Percentiles rank a stretch among this genome's conserved stretches.
Evolutionary conservation across 2,888 invertebrate genomes (phyloP).

Genomic region (Leptinotarsa rubiginosa): DNA sequence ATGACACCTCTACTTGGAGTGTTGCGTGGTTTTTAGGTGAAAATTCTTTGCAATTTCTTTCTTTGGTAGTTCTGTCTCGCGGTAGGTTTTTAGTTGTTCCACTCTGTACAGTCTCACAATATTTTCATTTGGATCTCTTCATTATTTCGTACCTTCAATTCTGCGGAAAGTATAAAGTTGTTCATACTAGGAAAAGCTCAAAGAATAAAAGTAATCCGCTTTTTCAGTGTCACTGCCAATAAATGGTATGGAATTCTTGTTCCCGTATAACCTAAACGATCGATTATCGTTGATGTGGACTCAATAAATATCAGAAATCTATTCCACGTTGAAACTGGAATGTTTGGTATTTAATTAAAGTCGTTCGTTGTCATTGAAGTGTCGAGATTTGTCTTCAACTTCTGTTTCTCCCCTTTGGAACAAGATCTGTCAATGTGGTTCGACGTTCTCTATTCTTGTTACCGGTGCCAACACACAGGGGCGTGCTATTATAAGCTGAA

Average conservation of each 20-base stretch:
- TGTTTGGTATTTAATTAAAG: constrained; percentile 63
- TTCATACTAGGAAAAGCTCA: neutral
- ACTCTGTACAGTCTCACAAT: no score
- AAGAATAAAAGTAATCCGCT: constrained; percentile 21
- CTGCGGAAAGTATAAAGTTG: neutral
- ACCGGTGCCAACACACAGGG: constrained; percentile 14
- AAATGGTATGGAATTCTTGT: constrained; percentile 33
- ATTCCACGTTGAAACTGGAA: constrained; percentile 55
- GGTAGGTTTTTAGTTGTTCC: no score
- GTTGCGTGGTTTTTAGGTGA: no score
- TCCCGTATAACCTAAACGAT: constrained; percentile 33
- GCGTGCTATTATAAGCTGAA: neutral
- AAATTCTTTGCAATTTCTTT: no score
- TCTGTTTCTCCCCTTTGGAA: constrained; percentile 46
- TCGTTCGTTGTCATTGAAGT: constrained; percentile 60
- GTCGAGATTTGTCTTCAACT: constrained; percentile 61
- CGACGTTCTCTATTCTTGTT: constrained; percentile 25
- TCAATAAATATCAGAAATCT: constrained; percentile 53
- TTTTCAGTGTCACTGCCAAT: constrained; percentile 30
- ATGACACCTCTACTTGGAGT: no score
- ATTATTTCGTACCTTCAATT: neutral
- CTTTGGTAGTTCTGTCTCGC: no score
- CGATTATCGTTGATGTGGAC: constrained; percentile 31
- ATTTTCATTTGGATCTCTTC: no score
- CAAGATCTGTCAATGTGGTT: constrained; percentile 48